Conservation (phyloP, 2,888 invertebrate genomes). For the Dioctria rufipes region DNA sequence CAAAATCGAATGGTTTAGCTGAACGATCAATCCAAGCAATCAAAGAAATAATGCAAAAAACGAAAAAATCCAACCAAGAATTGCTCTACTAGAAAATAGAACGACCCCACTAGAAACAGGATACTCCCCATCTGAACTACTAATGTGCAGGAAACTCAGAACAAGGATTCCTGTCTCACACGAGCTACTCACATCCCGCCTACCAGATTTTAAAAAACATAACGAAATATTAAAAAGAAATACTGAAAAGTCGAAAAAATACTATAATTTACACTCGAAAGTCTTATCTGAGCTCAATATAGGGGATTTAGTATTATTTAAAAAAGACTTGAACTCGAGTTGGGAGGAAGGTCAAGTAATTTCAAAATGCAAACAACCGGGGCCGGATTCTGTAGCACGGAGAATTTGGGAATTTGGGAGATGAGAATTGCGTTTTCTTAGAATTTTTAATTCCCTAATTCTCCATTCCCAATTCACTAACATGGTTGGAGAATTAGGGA, state of each 20-base stretch:
- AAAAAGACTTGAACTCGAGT: neutral
- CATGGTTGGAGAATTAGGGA: too few species aligned
- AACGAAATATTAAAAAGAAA: too few species aligned
- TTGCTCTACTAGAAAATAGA: slow-evolving; percentile 1
- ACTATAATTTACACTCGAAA: neutral
- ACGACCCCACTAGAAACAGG: neutral
- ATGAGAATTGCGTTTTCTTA: too few species aligned
- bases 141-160: neutral
- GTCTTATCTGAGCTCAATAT: neutral
- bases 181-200: neutral
- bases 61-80: neutral
- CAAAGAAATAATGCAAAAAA: slow-evolving; percentile 45
- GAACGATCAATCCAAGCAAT: slow-evolving; percentile 21
- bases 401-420: too few species aligned
- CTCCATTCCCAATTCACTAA: too few species aligned
- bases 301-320: neutral
- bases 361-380: neutral
- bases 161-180: neutral
- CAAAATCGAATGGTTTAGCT: slow-evolving; percentile 39
- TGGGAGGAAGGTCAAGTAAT: neutral
- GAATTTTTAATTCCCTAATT: too few species aligned
- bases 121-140: neutral
- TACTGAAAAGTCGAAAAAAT: neutral
- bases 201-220: neutral
- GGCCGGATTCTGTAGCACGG: too few species aligned